Base-by-base conservation (phyloP, 2,888 invertebrate species). In the Ochropacha duplaris region DNA sequence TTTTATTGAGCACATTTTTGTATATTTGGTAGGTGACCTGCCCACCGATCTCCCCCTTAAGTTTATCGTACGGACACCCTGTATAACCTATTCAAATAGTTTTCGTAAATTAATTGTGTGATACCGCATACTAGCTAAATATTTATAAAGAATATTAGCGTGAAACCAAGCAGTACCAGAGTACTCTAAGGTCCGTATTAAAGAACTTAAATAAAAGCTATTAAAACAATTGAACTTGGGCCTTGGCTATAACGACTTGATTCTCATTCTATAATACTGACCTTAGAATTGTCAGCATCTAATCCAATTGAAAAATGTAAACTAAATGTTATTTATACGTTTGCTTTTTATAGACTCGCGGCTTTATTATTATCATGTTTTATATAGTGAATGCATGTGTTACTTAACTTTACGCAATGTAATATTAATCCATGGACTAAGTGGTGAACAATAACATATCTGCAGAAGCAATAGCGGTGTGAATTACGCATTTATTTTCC, bases 381-480 rank as follows among this genome's bases (percentile, higher is more conserved):
- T 19, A 19, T 19, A n/a, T 36, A n/a, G 16, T 44, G 39, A 19
- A 44, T 44, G 39, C 39, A 44, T 44, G 39, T 44, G 8, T 19
- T 36, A 14, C 36, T 36, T 36, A 36, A 36, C 36, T 36, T 36
- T 44, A 44, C 19, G 16, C 39, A 44, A 44, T 44, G 39, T 44
- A 19, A 44, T 44, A 0, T 44, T 44, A 36, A 44, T 44, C 19
- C 39, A 44, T 16, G 39, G 2, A 44, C 39, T 44, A 19, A 19
- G 50, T 55, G n/a, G 34, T 54, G 54, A 56, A 63, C 60, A 28
- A 55, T 54, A 57, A 65, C 64, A 68, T 65, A 67, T 64, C 68
- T 57, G 55, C 56, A 51, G 57, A 61, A 63, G 64, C 64, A 61
- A 62, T 62, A 61, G 36, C 44, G n/a, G 28, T 54, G 50, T 31